These are phyloP conservation scores for Corythoichthys haematopterus DNA, from an alignment of 2,113 vertebrate genomes.

Conservation along the genomic window DNA sequence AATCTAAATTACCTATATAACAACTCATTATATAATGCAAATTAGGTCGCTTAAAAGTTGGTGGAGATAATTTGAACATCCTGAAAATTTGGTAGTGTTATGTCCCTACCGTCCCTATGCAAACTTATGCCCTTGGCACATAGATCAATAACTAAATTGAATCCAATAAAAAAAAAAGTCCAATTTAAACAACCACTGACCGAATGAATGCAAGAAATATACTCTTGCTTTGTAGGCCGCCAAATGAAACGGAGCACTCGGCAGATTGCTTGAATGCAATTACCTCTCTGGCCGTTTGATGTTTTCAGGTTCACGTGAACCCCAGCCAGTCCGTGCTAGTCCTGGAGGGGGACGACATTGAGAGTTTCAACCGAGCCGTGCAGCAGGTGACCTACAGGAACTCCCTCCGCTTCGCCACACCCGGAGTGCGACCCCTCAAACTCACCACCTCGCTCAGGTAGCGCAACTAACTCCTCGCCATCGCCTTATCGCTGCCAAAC, in stretches of 20 bases:
- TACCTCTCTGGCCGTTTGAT: conserved; percentile 1
- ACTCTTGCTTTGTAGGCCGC: neutral
- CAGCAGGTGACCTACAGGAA: conserved; percentile 98
- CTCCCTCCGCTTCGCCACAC: conserved; percentile 92
- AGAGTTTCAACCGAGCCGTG: conserved; percentile 94
- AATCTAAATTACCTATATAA: no score
- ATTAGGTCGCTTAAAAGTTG: no score
- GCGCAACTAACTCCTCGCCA: neutral
- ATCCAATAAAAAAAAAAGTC: no score
- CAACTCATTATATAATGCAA: no score
- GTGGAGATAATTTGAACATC: no score
- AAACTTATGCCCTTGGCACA: no score
- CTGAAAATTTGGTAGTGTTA: no score
- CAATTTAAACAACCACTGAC: neutral
- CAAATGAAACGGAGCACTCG: no score
- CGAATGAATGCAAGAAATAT: neutral
- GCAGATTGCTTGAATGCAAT: neutral
- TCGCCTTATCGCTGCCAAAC: neutral
- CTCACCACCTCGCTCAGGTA: conserved; percentile 83
- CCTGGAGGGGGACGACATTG: conserved; percentile 93
- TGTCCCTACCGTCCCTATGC: no score
- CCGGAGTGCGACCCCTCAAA: conserved; percentile 90
- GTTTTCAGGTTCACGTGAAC: conserved; percentile 89
- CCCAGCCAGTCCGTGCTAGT: conserved; percentile 93
- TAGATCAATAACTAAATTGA: no score